Base-by-base conservation (phyloP, 1,140 invertebrate species). In the Cataglyphis hispanica region DNA sequence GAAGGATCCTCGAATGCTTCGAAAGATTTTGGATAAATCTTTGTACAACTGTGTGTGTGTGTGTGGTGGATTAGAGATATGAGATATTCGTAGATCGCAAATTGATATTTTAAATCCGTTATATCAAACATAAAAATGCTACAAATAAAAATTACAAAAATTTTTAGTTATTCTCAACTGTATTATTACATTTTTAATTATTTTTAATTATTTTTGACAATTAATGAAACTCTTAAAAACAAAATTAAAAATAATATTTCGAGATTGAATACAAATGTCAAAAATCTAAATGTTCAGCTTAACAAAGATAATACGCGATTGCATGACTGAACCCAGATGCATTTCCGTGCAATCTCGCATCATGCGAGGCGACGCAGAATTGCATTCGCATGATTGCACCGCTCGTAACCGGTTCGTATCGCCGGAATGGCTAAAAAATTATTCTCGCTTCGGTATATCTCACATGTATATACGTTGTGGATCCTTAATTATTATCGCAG, bases 401-500 rank as follows among this genome's bases (percentile, higher is more conserved):
- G 60, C 72, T 86, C 83, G 27, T 61, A 40, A 74, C 60, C 87
- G 78, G 72, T 86, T 75, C 69, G 37, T 74, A 86, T 89, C 81
- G 75, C 61, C 31, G 16, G 25, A 34, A 22, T 58, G 78, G 63
- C 67, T 75, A 90, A 89, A 90, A 89, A 90, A 90, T 89, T 89
- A 89, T 90, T 89, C 87, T 77, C 87, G 37, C 75, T 76, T 76
- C 69, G 81, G 60, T 60, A 53, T 43, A 46, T 70, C 31, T 46
- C 43, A 40, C 61, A 31, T 69, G 46, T 63, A 85, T 58, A 19
- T 69, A 50, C 74, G 63, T 22, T 53, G 58, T 72, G 40, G 72
- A 88, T 77, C 84, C 76, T 86, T 89, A 89, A 89, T 89, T 89
- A 89, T 89, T 86, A 89, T 86, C 72, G 87, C 74, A 46, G 40